Evolutionary conservation across 2,888 invertebrate species (phyloP).

Genomic region (Eupithecia exiguata): DNA sequence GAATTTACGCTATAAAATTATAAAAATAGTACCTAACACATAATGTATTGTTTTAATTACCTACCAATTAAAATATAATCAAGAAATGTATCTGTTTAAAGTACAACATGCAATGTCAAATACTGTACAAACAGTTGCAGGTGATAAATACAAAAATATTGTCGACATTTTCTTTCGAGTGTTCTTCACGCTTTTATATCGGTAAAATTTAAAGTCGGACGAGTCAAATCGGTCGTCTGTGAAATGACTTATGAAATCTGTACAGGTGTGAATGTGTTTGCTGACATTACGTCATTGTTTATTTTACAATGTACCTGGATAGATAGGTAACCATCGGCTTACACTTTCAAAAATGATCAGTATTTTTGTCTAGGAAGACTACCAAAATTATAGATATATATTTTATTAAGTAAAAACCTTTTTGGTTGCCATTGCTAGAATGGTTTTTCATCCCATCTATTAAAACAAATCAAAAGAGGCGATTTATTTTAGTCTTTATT

Average conservation of each 20-base stretch:
- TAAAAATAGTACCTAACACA: background rate
- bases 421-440: too few species aligned
- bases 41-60: background rate
- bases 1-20: background rate
- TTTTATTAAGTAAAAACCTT: too few species aligned
- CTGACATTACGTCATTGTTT: conserved; percentile 64
- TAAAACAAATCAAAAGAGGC: too few species aligned
- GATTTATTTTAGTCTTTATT: too few species aligned
- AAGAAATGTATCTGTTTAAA: conserved; percentile 27
- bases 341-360: conserved; percentile 36
- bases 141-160: conserved; percentile 37
- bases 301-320: conserved; percentile 44
- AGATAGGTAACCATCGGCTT: conserved; percentile 39
- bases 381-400: background rate
- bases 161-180: conserved; percentile 51
- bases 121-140: conserved; percentile 38
- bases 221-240: conserved; percentile 72
- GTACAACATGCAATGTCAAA: conserved; percentile 36
- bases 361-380: background rate
- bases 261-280: conserved; percentile 70
- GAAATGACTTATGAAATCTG: conserved; percentile 73
- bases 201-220: conserved; percentile 66
- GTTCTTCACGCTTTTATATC: conserved; percentile 66
- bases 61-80: conserved; percentile 20
- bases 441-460: too few species aligned